Conservation (phyloP, 2,113 vertebrate genomes). For the Cottus gobio region DNA sequence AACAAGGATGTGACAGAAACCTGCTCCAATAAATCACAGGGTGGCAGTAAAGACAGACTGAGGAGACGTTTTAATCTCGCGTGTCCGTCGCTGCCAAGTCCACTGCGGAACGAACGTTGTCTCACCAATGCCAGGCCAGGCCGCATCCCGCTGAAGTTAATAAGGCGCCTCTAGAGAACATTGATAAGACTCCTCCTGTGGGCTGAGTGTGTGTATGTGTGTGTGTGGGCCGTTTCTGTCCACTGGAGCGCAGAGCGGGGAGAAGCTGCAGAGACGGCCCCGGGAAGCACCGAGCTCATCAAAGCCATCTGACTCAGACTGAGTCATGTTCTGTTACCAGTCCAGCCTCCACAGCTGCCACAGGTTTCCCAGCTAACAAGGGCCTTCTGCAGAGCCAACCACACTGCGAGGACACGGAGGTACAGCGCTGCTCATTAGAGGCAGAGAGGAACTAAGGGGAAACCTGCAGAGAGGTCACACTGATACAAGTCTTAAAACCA, state of each 20-base stretch:
- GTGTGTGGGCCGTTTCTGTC: slow-evolving; percentile 24
- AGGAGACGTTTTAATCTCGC: slow-evolving; percentile 28
- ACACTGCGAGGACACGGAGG: slow-evolving; percentile 12
- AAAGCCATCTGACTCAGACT: slow-evolving; percentile 54
- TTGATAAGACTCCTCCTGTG: slow-evolving; percentile 28
- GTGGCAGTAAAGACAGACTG: neutral
- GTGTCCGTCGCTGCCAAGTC: slow-evolving; percentile 20
- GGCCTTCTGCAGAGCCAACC: slow-evolving; percentile 14
- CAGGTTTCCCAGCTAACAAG: slow-evolving; percentile 36
- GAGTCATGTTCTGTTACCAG: slow-evolving; percentile 41
- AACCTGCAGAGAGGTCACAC: neutral
- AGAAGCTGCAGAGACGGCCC: slow-evolving; percentile 34
- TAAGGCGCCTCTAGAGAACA: slow-evolving; percentile 36
- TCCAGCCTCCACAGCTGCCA: slow-evolving; percentile 10
- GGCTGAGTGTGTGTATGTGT: slow-evolving; percentile 1
- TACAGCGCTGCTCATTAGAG: slow-evolving; percentile 16
- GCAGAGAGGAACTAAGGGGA: neutral
- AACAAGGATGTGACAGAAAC: neutral
- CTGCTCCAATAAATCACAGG: neutral
- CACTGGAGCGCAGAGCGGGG: slow-evolving; percentile 32
- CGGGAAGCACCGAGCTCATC: slow-evolving; percentile 52
- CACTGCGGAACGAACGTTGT: slow-evolving; percentile 36
- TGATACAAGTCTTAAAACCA: neutral
- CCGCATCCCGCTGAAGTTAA: slow-evolving; percentile 27
- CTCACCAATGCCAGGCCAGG: slow-evolving; percentile 9